Percentiles rank a stretch among this genome's conserved stretches.
These are phyloP conservation scores for Cepaea nemoralis DNA, from an alignment of 1,140 invertebrate genomes.

Conservation along the genomic window DNA sequence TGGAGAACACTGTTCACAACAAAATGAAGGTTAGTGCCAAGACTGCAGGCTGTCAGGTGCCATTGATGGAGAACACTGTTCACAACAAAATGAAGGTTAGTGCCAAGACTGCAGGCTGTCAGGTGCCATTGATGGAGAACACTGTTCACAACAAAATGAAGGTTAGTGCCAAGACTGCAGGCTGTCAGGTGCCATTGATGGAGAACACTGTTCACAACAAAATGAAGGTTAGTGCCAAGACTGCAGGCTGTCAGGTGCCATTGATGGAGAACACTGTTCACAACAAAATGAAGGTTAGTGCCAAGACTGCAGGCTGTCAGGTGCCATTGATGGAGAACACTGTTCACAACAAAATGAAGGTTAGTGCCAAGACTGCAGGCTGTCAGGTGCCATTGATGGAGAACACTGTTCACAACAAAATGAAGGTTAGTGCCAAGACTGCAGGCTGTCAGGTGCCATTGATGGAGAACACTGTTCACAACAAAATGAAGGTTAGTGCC, in stretches of 20 bases:
- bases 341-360: neutral
- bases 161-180: conserved; percentile 36
- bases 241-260: conserved; percentile 41
- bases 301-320: conserved; percentile 42
- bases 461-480: conserved; percentile 7
- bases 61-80: conserved; percentile 20
- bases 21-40: neutral
- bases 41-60: conserved; percentile 41
- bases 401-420: neutral
- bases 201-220: conserved; percentile 3
- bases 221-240: conserved; percentile 31
- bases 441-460: conserved; percentile 41
- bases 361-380: conserved; percentile 38
- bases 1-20: conserved; percentile 20
- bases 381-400: conserved; percentile 37
- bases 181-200: conserved; percentile 39
- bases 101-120: conserved; percentile 8
- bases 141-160: neutral
- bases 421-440: no score
- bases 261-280: conserved; percentile 11
- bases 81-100: conserved; percentile 2
- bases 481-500: neutral
- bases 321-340: conserved; percentile 27
- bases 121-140: conserved; percentile 33
- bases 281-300: neutral